These are phyloP conservation scores for Drosophila testacea DNA, from an alignment of 2,888 invertebrate species.

Conservation along the genomic window DNA sequence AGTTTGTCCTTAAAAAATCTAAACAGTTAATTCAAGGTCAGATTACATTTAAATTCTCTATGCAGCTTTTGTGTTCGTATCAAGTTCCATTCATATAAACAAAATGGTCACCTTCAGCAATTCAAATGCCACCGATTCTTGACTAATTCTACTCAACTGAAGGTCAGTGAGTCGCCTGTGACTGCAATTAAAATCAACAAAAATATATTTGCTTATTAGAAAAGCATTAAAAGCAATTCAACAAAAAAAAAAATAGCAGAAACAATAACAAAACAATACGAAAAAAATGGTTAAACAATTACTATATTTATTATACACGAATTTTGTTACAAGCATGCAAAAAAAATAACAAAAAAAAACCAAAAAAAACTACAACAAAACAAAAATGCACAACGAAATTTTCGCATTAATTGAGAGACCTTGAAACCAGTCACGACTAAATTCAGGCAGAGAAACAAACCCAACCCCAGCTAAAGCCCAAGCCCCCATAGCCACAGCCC, in stretches of 20 bases:
- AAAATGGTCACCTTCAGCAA: constrained; percentile 25
- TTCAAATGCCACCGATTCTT: constrained; percentile 58
- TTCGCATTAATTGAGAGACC: constrained; percentile 80
- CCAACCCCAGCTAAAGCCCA: constrained; percentile 53
- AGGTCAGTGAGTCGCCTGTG: constrained; percentile 58
- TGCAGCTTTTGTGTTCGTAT: constrained; percentile 14
- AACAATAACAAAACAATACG: constrained; percentile 27
- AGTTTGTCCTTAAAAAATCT: background rate
- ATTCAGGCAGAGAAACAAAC: constrained; percentile 66
- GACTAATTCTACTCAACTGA: constrained; percentile 37
- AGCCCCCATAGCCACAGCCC: background rate
- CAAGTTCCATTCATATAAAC: constrained; percentile 25
- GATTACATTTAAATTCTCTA: background rate
- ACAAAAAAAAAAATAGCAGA: constrained; percentile 19
- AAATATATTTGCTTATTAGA: constrained; percentile 73
- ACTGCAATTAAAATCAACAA: constrained; percentile 72
- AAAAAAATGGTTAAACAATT: constrained; percentile 61
- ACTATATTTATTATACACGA: constrained; percentile 79
- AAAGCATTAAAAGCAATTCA: constrained; percentile 67
- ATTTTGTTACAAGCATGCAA: constrained; percentile 73
- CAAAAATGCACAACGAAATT: constrained; percentile 72
- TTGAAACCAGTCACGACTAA: constrained; percentile 79
- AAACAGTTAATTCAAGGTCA: background rate
- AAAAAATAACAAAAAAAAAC: constrained; percentile 39
- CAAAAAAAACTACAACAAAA: constrained; percentile 29